Percentiles rank a stretch among this genome's conserved stretches.
phyloP scores from a whole-genome alignment of 2,888 invertebrate genomes.

The Synanthedon formicaeformis region DNA sequence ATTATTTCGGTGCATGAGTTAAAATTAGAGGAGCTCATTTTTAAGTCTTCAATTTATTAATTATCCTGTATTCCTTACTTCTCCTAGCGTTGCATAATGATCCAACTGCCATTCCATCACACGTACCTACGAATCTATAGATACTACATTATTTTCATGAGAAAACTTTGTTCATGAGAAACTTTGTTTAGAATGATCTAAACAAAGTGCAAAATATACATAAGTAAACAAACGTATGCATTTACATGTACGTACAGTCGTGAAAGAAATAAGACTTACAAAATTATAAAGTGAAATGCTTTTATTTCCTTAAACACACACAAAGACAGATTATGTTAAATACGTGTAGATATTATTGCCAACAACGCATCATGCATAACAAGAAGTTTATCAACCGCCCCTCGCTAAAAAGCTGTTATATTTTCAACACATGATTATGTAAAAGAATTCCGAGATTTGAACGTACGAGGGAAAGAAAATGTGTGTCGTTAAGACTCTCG shows the following conservation, averaged over 20 bases:
- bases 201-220: too few species aligned
- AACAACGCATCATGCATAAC: conserved; percentile 36
- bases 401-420: conserved; percentile 61
- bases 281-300: conserved; percentile 13
- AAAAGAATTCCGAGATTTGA: conserved; percentile 59
- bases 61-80: too few species aligned
- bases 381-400: conserved; percentile 44
- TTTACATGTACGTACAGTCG: conserved; percentile 8
- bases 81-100: too few species aligned
- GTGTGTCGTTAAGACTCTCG: conserved; percentile 56
- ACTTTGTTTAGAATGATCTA: too few species aligned
- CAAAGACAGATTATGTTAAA: conserved; percentile 58
- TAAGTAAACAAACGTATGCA: conserved; percentile 3
- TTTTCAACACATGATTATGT: conserved; percentile 69
- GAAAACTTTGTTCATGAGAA: too few species aligned
- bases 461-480: conserved; percentile 46
- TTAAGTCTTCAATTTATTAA: too few species aligned
- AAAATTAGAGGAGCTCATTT: too few species aligned
- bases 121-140: not conserved
- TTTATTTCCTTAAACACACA: conserved; percentile 19
- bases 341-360: conserved; percentile 47
- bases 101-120: too few species aligned
- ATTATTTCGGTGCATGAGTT: too few species aligned
- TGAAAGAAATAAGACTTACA: conserved; percentile 1
- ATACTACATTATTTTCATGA: not conserved